Base-by-base conservation (phyloP, 2,113 vertebrate genomes). In the Oplegnathus fasciatus region DNA sequence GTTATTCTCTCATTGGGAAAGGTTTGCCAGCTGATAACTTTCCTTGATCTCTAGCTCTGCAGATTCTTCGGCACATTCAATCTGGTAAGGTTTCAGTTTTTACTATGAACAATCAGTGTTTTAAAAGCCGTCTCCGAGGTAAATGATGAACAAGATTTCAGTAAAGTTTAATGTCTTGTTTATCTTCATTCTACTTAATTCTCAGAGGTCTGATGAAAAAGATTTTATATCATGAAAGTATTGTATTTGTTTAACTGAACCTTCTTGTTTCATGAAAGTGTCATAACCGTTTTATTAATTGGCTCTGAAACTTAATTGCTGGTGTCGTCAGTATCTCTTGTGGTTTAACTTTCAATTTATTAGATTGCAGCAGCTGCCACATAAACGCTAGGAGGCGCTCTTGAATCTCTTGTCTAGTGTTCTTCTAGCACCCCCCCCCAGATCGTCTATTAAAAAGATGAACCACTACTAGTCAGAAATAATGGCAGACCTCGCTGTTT, bases 1-100 rank as follows among this genome's bases (percentile, higher is more conserved):
- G 76, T 78, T 90, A 83, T 89, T 93, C 86, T 87, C 74, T 89
- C 89, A 87, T 11, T 82, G 62, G 88, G 28, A 91, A 60, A 88
- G 46, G 75, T 86, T 91, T 83, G 75, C 52, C 83, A 60, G 50
- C 72, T 88, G 82, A 80, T 70, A 77, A 66, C 78, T 90, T 79
- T 44, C 60, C 48, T 83, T 61, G 69, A 72, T 84, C 72, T 84
- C 71, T 42, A 57, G 34, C 57, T 80, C 85, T 61, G 40, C 75
- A 54, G 75, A 77, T 58, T 88, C 79, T 74, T 78, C 61, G 7
- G 50, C 64, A 34, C 18, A 73, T 71, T 83, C 9, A 67, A 62
- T 61, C 68, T 68, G 87, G 92, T 94, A 88, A 92, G 84, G 18
- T n/a, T 72, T 82, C 0, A 34, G 2, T 48, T 52, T 37, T 28